Conservation (phyloP, 1,140 invertebrate genomes). For the Drosophila erecta region DNA sequence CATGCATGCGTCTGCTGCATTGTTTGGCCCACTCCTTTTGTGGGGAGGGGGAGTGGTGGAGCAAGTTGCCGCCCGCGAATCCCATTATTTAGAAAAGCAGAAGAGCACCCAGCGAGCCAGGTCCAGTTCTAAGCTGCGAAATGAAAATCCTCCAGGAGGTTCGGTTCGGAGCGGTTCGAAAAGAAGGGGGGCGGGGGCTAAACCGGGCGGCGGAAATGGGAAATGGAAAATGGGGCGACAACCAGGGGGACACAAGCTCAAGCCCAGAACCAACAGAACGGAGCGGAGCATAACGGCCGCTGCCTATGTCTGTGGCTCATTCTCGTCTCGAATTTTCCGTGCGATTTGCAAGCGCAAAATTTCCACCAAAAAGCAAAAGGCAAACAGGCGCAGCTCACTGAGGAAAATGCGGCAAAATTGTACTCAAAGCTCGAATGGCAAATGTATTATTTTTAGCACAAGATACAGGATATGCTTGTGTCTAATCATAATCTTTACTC, state of each 20-base stretch:
- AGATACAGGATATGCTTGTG: too few relatives aligned
- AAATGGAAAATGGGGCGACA: neutral
- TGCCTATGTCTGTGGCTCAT: constrained; percentile 25
- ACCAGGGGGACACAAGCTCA: constrained; percentile 56
- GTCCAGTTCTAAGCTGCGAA: constrained; percentile 65
- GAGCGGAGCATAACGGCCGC: neutral
- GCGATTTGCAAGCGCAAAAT: constrained; percentile 79
- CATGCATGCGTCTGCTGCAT: constrained; percentile 70
- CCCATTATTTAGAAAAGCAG: constrained; percentile 63
- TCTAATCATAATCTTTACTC: too few relatives aligned
- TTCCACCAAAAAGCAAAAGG: constrained; percentile 74
- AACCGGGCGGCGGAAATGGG: neutral
- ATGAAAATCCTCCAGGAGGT: constrained; percentile 68
- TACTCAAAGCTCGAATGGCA: too few relatives aligned
- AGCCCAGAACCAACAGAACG: constrained; percentile 64
- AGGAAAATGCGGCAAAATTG: neutral
- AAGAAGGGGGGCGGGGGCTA: neutral
- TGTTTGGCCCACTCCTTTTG: constrained; percentile 29
- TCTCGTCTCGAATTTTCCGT: constrained; percentile 70
- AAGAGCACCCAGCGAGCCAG: constrained; percentile 23
- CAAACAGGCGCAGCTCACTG: constrained; percentile 46
- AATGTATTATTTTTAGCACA: too few relatives aligned
- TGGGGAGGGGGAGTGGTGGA: neutral
- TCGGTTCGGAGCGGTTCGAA: neutral
- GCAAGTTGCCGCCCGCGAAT: constrained; percentile 58